A percentile compares a stretch with the other conserved stretches of the same genome.
Conservation (phyloP, 1,140 invertebrate genomes). For the Anoplophora glabripennis region DNA sequence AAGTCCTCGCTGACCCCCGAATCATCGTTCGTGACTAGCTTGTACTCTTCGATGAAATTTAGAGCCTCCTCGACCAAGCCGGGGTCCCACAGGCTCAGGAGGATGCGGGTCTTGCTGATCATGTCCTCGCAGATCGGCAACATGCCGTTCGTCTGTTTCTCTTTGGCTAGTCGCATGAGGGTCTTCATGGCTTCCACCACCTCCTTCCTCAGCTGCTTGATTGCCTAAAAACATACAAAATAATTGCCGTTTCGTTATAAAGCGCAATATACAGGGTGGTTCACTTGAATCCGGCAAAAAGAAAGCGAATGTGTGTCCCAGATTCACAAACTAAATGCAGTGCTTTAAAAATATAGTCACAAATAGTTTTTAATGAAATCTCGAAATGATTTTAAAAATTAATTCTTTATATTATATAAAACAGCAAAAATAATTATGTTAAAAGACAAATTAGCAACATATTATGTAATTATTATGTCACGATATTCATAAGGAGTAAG, state of each 20-base stretch:
- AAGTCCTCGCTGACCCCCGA: conserved; percentile 46
- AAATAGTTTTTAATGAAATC: no score
- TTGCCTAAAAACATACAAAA: conserved; percentile 53
- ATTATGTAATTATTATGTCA: no score
- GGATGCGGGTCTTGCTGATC: conserved; percentile 71
- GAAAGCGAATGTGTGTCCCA: no score
- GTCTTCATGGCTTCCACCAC: conserved; percentile 76
- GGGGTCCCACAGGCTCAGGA: conserved; percentile 80
- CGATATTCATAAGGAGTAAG: no score
- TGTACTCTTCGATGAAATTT: conserved; percentile 74
- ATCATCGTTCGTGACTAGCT: conserved; percentile 53
- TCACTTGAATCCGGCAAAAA: no score
- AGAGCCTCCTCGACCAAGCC: conserved; percentile 80
- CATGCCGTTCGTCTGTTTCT: conserved; percentile 71
- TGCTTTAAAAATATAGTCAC: no score
- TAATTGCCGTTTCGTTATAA: no score
- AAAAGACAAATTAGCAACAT: no score
- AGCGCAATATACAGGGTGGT: neutral
- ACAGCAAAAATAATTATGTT: no score
- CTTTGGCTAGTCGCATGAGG: conserved; percentile 68
- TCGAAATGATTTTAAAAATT: no score
- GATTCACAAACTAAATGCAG: no score
- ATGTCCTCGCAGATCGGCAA: conserved; percentile 75
- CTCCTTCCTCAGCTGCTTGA: conserved; percentile 73
- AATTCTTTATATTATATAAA: no score